Evolutionary conservation across 1,140 invertebrate genomes (phyloP), one percentile per base, ranked within the genome.

Genomic region (Psix sp.): DNA sequence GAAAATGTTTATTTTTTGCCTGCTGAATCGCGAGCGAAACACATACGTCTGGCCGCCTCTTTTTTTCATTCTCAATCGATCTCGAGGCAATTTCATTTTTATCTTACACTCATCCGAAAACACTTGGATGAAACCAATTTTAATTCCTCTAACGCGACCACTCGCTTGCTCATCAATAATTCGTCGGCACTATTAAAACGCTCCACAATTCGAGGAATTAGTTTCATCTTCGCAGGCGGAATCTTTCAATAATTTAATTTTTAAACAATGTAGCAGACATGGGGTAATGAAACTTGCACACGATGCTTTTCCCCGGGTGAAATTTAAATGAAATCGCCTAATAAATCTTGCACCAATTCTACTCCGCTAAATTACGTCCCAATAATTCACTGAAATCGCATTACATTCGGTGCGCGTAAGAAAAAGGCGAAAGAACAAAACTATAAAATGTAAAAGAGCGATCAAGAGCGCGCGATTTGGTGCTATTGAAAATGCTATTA

Each of bases 331-430:
- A 51, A 51, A 43, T 51, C 38, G 5, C 18, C 11, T 18, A 40
- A 51, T 63, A 43, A 63, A 63, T 51, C 46, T 51, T 51, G 38
- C 46, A 51, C 11, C 45, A 62, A 42, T 62, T 51, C 42, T 39
- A 62, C 24, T 49, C 26, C 42, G 9, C 38, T 31, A 49, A 62
- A 62, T 51, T 49, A 62, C 57, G 24, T 39, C 20, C 45, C 59
- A 48, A 39, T 51, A 63, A 51, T 43, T 63, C 20, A 24, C 29
- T 4, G 35, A 24, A 26, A 36, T 45, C n/a, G 26, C 33, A 29
- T 42, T 56, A 36, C 26, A 24, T 35, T 6, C 5, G 1, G 21
- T 31, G 33, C 26, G n/a, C 7, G 7, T 29, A 29, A 10, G 7
- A 7, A 29, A 29, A 29, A 21, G 42, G 0, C 21, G 13, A n/a